phyloP scores from a whole-genome alignment of 1,140 invertebrate genomes.

The Meloidogyne chitwoodi region DNA sequence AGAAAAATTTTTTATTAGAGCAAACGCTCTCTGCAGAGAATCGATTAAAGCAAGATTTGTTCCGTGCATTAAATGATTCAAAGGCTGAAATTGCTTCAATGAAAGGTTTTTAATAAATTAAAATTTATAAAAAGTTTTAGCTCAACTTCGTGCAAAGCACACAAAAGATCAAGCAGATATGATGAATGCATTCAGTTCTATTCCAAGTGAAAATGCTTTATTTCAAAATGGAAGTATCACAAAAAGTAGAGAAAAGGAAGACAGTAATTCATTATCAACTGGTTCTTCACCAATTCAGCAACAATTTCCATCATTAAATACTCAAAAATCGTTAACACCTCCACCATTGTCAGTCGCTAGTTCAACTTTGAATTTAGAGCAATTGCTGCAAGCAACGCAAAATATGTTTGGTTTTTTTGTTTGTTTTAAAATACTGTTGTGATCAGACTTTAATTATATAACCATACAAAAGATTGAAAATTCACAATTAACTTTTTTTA shows the following conservation, averaged over 20 bases:
- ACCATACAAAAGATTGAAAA: too few species aligned
- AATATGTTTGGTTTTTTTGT: background rate
- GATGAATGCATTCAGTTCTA: constrained; percentile 12
- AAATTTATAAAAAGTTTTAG: background rate
- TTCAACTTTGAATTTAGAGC: constrained; percentile 16
- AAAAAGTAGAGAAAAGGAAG: background rate
- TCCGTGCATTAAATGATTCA: constrained; percentile 42
- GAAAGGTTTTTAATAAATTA: constrained; percentile 19
- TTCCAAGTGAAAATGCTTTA: background rate
- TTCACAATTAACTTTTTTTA: too few species aligned
- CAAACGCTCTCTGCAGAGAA: constrained; percentile 46
- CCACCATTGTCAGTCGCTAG: constrained; percentile 18
- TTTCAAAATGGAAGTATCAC: constrained; percentile 2
- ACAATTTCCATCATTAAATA: background rate
- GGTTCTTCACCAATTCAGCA: constrained; percentile 10
- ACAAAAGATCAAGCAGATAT: constrained; percentile 13
- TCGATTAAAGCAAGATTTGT: constrained; percentile 41
- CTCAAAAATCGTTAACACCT: constrained; percentile 16
- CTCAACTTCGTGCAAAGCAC: constrained; percentile 5
- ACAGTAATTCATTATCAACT: background rate
- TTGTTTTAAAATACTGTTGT: too few species aligned
- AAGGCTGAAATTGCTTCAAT: constrained; percentile 44
- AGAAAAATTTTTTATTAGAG: constrained; percentile 36
- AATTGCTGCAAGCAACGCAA: constrained; percentile 15
- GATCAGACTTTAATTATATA: too few species aligned